Evolutionary conservation across 2,113 vertebrate genomes (phyloP).

Genomic region (Mola mola): DNA sequence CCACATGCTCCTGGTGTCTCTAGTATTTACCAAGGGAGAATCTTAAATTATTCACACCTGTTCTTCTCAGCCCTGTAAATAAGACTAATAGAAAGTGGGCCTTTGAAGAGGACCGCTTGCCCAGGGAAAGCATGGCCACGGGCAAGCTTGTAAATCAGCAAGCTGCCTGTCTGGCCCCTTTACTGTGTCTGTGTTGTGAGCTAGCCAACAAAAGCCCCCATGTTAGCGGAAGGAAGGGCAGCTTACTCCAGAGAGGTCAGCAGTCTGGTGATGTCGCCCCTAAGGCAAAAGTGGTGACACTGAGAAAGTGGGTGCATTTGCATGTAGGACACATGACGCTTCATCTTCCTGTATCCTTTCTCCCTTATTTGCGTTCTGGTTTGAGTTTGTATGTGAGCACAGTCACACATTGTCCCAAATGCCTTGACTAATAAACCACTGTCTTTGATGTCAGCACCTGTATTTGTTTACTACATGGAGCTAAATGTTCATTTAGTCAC

Average conservation of each 20-base stretch:
- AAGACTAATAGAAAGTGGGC: constrained; percentile 68
- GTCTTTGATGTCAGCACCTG: constrained; percentile 53
- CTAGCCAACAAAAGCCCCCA: constrained; percentile 27
- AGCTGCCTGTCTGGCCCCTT: constrained; percentile 46
- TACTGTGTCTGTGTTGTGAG: constrained; percentile 31
- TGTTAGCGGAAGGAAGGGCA: constrained; percentile 53
- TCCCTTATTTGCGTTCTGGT: not conserved
- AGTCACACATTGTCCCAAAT: not conserved
- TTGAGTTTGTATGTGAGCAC: constrained; percentile 11
- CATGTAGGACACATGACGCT: constrained; percentile 23
- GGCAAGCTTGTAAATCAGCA: constrained; percentile 68
- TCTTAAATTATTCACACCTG: constrained; percentile 75
- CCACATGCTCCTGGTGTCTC: constrained; percentile 35
- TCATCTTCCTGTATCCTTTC: constrained; percentile 4
- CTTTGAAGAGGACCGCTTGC: constrained; percentile 68
- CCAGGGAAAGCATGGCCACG: constrained; percentile 58
- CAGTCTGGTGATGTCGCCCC: constrained; percentile 13
- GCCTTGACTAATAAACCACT: constrained; percentile 36
- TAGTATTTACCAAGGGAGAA: constrained; percentile 65
- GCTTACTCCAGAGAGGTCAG: constrained; percentile 54
- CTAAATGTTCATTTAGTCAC: constrained; percentile 54
- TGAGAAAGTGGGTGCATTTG: constrained; percentile 30
- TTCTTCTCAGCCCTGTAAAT: constrained; percentile 75
- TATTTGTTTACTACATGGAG: constrained; percentile 60
- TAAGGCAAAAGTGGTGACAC: constrained; percentile 20